A percentile compares a stretch with the other conserved stretches of the same genome.
Conservation (phyloP, 2,113 vertebrate species). For the Xenopus borealis region DNA sequence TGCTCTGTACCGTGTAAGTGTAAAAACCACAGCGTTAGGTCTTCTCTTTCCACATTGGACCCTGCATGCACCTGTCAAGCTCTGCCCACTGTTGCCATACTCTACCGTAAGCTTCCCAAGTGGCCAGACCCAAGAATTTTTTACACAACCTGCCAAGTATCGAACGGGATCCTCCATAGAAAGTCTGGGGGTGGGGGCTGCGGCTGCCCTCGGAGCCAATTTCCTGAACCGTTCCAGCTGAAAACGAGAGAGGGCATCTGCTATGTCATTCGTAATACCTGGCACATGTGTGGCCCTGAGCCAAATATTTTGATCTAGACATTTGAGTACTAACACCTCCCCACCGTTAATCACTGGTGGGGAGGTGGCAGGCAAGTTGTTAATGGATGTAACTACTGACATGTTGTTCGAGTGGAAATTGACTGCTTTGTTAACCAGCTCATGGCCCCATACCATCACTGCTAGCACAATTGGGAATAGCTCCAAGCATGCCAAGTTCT, state of each 20-base stretch:
- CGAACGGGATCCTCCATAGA: background rate
- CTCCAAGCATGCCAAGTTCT: background rate
- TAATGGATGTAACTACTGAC: background rate
- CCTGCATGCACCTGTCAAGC: no score
- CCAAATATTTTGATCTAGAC: background rate
- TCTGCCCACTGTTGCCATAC: background rate
- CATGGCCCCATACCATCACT: background rate
- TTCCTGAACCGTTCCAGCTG: background rate
- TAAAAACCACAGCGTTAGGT: no score
- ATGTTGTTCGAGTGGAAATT: background rate
- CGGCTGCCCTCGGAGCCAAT: background rate
- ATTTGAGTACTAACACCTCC: background rate
- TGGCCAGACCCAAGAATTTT: background rate
- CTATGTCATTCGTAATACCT: background rate
- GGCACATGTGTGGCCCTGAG: background rate
- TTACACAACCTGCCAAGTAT: no score
- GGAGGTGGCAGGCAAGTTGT: background rate
- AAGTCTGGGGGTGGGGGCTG: background rate
- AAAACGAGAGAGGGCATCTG: background rate
- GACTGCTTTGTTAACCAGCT: background rate
- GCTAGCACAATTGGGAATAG: background rate
- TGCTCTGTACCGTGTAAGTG: no score
- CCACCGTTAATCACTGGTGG: background rate
- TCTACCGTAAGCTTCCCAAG: background rate
- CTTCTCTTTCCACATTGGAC: no score